These are phyloP conservation scores for Platycercus adscitus DNA, from an alignment of 2,113 vertebrate species.

Conservation along the genomic window DNA sequence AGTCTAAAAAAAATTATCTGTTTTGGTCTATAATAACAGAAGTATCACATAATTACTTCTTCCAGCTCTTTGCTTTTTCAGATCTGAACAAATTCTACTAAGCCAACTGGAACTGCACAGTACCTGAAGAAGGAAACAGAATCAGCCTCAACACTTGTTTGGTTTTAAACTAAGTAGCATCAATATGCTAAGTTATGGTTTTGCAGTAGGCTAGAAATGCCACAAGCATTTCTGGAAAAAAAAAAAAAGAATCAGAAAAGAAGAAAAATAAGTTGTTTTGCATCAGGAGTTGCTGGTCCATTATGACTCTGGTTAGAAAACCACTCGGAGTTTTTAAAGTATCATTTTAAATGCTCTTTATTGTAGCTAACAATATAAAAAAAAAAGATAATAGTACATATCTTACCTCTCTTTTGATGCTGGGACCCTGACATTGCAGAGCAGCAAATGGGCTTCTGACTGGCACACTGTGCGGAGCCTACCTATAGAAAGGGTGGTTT, in stretches of 20 bases:
- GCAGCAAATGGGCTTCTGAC: background rate
- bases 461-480: background rate
- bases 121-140: background rate
- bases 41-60: background rate
- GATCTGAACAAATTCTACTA: background rate
- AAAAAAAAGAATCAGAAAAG: background rate
- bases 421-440: background rate
- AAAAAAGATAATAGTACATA: background rate
- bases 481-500: background rate
- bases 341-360: background rate
- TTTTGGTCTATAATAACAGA: background rate
- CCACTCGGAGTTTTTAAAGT: background rate
- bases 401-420: background rate
- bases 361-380: background rate
- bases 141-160: background rate
- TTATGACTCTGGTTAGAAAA: background rate
- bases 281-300: background rate
- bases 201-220: background rate
- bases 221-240: background rate
- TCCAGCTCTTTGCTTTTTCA: background rate
- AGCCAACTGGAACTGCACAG: background rate
- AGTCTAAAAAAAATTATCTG: background rate
- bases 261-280: background rate
- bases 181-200: background rate
- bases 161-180: background rate